Evolutionary conservation across 1,140 invertebrate genomes (phyloP), one percentile per base, ranked within the genome.

Genomic region (Drosophila santomea): DNA sequence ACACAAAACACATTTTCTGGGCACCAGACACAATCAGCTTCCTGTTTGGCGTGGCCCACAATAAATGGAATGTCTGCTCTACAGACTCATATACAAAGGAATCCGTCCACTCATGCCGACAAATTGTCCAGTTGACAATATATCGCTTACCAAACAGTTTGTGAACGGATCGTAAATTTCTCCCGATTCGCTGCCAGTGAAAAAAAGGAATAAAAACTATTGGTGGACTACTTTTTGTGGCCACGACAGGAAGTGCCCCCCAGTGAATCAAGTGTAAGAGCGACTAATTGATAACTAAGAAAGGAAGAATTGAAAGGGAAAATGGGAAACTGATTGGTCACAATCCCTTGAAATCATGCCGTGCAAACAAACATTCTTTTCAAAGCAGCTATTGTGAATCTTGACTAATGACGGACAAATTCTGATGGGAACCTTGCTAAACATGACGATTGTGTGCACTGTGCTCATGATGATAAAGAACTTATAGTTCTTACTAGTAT

Each of bases 101-200:
- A 78, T 59, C 67, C 86, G 82, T 47, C 56, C 62, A 78, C 63
- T 84, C 81, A 84, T 81, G 78, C 63, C 80, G 52, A 72, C 77
- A 72, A 67, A 84, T 80, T 74, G 59, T 76, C 35, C 51, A 68
- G 41, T 72, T 84, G 80, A 84, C 81, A 85, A 84, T 80, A 78
- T 59, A 73, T 80, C 78, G 64, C 64, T 69, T 45, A 59, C 62
- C 45, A 50, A 59, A 74, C 60, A 74, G 17, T 66, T 63, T 63
- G 43, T 61, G 47, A 58, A 54, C 17, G 68, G 44, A 64, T 59
- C 76, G 45, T 84, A 63, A 85, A 83, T 78, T 67, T 23, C 35
- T 15, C 35, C 38, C 38, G 59, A 43, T 80, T 81, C 72, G 78
- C n/a, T n/a, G n/a, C 66, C 72, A 72, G 50, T 61, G 23, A n/a